Evolutionary conservation across 2,797 vertebrate species (phyloP).

Genomic region (Eulemur coronatus): DNA sequence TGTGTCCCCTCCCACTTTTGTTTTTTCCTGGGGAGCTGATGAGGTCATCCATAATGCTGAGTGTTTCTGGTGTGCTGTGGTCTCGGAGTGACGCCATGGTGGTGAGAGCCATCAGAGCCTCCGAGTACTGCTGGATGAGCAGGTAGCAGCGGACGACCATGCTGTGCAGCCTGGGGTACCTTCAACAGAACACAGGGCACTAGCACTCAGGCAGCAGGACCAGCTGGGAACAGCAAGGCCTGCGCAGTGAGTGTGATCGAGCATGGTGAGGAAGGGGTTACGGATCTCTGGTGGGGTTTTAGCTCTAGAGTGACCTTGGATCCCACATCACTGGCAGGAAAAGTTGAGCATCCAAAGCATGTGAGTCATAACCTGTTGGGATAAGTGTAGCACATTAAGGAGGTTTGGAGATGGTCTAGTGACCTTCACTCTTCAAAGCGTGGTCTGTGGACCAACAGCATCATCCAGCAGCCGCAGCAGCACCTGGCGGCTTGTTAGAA

Average conservation of each 20-base stretch:
- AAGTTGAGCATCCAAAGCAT: background rate
- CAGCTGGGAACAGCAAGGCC: background rate
- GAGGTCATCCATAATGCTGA: constrained; percentile 97
- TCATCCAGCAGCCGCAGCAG: background rate
- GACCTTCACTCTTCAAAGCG: background rate
- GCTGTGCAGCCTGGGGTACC: constrained; percentile 97
- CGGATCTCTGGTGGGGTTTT: background rate
- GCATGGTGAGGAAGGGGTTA: background rate
- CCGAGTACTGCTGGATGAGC: constrained; percentile 98
- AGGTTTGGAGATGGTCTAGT: background rate
- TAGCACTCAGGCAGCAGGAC: background rate
- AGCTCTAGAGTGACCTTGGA: background rate
- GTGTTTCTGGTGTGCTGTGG: constrained; percentile 96
- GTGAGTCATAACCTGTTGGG: background rate
- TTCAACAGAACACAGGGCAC: constrained; percentile 77
- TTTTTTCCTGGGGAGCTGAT: constrained; percentile 91
- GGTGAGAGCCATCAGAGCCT: constrained; percentile 97
- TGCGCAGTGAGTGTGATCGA: background rate
- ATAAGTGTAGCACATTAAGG: background rate
- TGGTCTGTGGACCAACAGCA: background rate
- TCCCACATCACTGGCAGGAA: background rate
- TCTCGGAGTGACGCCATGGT: constrained; percentile 93
- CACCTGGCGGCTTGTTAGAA: background rate
- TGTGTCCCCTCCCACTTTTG: constrained; percentile 93
- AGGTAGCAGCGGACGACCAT: constrained; percentile 99